Percentiles rank a stretch among this genome's conserved stretches.
Evolutionary conservation across 2,888 invertebrate species (phyloP).

Genomic region (Chromoteleia sp.): DNA sequence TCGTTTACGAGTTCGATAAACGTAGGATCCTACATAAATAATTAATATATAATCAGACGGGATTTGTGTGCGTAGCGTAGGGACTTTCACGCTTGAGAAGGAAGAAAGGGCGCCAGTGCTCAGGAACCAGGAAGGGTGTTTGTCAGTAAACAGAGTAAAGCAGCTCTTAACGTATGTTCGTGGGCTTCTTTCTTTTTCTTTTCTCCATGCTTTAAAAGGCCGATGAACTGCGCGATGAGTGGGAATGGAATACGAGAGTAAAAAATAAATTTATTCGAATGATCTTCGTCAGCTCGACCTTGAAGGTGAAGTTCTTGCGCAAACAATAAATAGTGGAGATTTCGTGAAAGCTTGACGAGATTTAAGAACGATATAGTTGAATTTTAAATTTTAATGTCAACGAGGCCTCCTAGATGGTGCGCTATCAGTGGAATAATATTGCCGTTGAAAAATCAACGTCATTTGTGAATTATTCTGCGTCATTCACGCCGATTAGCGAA

Average conservation of each 20-base stretch:
- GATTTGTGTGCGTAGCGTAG: constrained; percentile 76
- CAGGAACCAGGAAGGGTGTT: constrained; percentile 80
- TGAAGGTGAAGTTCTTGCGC: constrained; percentile 18
- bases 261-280: constrained; percentile 29
- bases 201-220: constrained; percentile 31
- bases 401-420: background rate
- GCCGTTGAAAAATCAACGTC: constrained; percentile 16
- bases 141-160: constrained; percentile 80
- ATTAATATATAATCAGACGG: constrained; percentile 83
- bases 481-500: constrained; percentile 50
- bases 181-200: constrained; percentile 73
- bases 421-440: background rate
- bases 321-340: constrained; percentile 23
- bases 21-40: constrained; percentile 80
- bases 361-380: constrained; percentile 2
- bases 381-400: constrained; percentile 9
- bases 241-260: constrained; percentile 28
- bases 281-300: constrained; percentile 41
- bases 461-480: constrained; percentile 39
- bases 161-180: constrained; percentile 77
- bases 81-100: constrained; percentile 70
- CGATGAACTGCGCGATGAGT: constrained; percentile 33
- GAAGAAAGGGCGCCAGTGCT: constrained; percentile 78
- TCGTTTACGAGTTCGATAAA: constrained; percentile 71
- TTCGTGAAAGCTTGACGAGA: constrained; percentile 19